Evolutionary conservation across 2,888 invertebrate species (phyloP), one percentile per base, ranked within the genome.

Genomic region (Plebejus argus): DNA sequence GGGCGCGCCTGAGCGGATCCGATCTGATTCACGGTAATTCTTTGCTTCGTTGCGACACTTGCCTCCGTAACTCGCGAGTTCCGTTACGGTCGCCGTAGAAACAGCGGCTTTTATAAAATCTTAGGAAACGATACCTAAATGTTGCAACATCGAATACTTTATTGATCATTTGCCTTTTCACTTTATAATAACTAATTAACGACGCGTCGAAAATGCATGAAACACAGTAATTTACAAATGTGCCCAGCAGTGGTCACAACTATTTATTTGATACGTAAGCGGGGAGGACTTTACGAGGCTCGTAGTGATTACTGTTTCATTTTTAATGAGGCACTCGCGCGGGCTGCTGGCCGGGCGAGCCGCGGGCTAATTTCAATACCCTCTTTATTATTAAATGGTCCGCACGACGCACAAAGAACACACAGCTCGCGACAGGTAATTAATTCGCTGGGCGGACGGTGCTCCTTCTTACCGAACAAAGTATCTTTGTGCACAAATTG

Each of bases 251-350:
- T 4, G 28, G 58, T 61, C 20, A 35, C 72, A 70, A 61, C 76
- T 53, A 61, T 79, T 80, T 80, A 80, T 82, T 80, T 81, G 87
- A 86, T 84, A 84, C 83, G 83, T 85, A 85, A 84, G 85, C 85
- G 83, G 87, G 87, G 88, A 88, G 88, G 87, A 83, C 86, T 86
- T 85, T 85, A 85, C 86, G 88, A 88, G 86, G 87, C 87, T 87
- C 88, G 87, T 89, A 87, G 91, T 93, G 92, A 93, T 93, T 93
- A 91, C 90, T 86, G 87, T 88, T 93, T 83, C 91, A 93, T 93
- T 91, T 92, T 93, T 93, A 89, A 93, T 92, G 92, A 90, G 88
- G 87, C 89, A 88, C 91, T 91, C 90, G 88, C 89, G 85, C 86
- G 88, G 87, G 85, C 85, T 85, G 86, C 85, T 84, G 85, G 86